Conservation (phyloP, 2,888 invertebrate genomes). For the Ophion ellenae region DNA sequence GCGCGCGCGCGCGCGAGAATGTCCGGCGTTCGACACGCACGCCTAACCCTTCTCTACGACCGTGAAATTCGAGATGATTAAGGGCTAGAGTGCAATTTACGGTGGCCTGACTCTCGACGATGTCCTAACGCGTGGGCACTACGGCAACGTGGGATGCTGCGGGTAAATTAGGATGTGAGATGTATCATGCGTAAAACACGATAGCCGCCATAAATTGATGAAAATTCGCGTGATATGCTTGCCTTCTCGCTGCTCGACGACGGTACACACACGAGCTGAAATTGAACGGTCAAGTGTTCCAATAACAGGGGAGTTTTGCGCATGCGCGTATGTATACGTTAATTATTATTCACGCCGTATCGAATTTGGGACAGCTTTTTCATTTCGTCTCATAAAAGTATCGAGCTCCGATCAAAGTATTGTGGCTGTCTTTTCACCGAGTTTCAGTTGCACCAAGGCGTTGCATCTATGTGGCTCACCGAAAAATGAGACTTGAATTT, state of each 20-base stretch:
- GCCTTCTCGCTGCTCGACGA: slow-evolving; percentile 17
- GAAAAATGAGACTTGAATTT: no score
- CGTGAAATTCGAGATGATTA: slow-evolving; percentile 66
- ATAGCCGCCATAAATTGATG: slow-evolving; percentile 61
- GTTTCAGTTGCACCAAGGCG: no score
- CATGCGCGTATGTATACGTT: neutral
- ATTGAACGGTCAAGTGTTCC: neutral
- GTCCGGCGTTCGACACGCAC: slow-evolving; percentile 62
- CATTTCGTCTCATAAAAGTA: no score
- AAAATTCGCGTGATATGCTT: slow-evolving; percentile 48
- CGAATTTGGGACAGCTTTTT: neutral
- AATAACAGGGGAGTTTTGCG: neutral
- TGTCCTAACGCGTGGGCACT: slow-evolving; percentile 24
- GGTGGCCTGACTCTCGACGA: slow-evolving; percentile 60
- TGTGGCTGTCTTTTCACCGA: no score
- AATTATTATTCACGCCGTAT: neutral
- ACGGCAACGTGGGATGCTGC: slow-evolving; percentile 27
- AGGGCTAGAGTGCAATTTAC: slow-evolving; percentile 66
- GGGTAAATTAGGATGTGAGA: slow-evolving; percentile 62
- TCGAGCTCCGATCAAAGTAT: no score
- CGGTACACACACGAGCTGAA: neutral
- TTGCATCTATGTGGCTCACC: no score
- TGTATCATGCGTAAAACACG: slow-evolving; percentile 65
- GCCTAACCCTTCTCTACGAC: slow-evolving; percentile 65
- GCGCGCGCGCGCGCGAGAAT: slow-evolving; percentile 37